Percentiles rank a stretch among this genome's conserved stretches.
phyloP scores from a whole-genome alignment of 2,888 invertebrate species.

The Rhamnusium bicolor region DNA sequence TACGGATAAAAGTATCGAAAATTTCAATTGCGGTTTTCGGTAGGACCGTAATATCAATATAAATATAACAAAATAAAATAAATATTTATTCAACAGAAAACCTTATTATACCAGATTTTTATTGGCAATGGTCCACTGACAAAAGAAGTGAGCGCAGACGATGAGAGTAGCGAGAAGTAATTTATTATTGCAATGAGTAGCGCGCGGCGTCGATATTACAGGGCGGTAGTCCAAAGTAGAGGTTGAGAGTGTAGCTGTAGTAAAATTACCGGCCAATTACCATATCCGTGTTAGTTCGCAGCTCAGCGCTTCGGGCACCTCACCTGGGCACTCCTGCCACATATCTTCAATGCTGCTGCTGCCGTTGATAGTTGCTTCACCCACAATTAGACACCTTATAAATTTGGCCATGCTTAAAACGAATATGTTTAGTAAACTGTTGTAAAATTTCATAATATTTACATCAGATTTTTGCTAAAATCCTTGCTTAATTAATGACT shows the following conservation, averaged over 20 bases:
- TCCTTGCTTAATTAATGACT: background rate
- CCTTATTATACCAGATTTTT: background rate
- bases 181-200: conserved; percentile 23
- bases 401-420: conserved; percentile 5
- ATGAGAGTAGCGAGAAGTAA: conserved; percentile 35
- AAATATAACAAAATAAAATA: background rate
- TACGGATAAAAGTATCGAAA: background rate
- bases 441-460: conserved; percentile 11
- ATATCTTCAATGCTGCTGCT: background rate
- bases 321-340: conserved; percentile 46
- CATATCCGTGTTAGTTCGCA: conserved; percentile 59
- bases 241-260: conserved; percentile 45
- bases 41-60: background rate
- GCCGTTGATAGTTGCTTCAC: conserved; percentile 24
- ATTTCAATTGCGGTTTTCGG: background rate
- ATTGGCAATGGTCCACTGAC: conserved; percentile 1
- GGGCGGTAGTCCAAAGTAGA: conserved; percentile 62
- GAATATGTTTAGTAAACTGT: background rate
- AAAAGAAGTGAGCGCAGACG: conserved; percentile 7
- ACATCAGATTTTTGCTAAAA: background rate
- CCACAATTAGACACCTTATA: conserved; percentile 24
- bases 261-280: conserved; percentile 67
- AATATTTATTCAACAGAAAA: background rate
- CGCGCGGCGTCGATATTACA: conserved; percentile 65
- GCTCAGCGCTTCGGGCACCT: conserved; percentile 47